Base-by-base conservation (phyloP, 2,113 vertebrate genomes). In the Corydoras sp. region DNA sequence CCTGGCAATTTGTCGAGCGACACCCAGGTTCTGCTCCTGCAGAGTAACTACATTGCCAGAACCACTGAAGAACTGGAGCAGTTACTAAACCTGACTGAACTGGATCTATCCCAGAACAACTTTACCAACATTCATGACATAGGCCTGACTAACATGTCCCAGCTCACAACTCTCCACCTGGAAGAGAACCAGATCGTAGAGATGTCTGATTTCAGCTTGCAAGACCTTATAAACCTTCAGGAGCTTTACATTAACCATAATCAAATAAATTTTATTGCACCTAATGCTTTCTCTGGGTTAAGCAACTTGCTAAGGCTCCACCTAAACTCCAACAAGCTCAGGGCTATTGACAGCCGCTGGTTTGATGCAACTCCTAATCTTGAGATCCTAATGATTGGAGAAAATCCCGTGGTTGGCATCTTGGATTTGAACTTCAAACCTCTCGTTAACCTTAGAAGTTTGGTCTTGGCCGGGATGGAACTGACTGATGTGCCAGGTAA, bases 161-260 rank as follows among this genome's bases (percentile, higher is more conserved):
- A 97, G 69, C 94, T 99, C 4, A 98, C 95, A 0, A 99, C 97
- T 0, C 88, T 99, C 65, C 97, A 99, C 81, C 79, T 99, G 75
- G 97, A 99, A 81, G 97, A 99, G 80, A 99, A 99, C 80, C 94
- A 98, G 85, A 93, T 98, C 58, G 88, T 86, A 0, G 94, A 98
- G 84, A 95, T 99, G 96, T 90, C 91, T 0, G 93, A 98, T 81
- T 92, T 90, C 81, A 97, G 94, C 81, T 85, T 99, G 78, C 94
- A 95, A 74, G 95, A 95, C 82, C 91, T 99, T 30, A 88, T 83
- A 83, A 97, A 93, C 65, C 89, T 99, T 64, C 96, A 99, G 80
- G 97, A 99, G 81, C 93, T 99, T 43, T 99, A 99, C 64, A 96
- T 99, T 76, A 99, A 99, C 63, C 96, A 99, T 79, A 99, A 99